Base-by-base conservation (phyloP, 2,888 invertebrate species). In the Drosophila ochracea region DNA sequence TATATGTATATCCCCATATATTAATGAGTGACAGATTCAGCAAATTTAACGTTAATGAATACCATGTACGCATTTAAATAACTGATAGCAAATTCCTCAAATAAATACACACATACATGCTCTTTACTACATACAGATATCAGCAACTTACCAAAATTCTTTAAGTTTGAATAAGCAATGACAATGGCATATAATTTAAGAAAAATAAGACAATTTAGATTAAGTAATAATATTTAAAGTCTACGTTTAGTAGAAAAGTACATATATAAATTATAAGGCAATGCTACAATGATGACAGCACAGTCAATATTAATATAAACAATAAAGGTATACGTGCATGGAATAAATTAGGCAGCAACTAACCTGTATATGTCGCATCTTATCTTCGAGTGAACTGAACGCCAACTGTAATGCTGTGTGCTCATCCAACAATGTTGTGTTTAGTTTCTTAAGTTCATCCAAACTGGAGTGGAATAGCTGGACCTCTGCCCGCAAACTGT, bases 331-430 rank as follows among this genome's bases (percentile, higher is more conserved):
- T 3, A 55, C 50, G 41, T 52, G 28, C n/a, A 52, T 49, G 21
- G 31, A 39, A 55, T 39, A 33, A 43, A 9, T 11, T 10, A 16
- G 19, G 28, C 6, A n/a, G 31, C 49, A 39, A 65, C 75, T 89
- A 93, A 97, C 97, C 95, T 97, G 97, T 54, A 95, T 95, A 94
- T 96, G 97, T 79, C 97, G 95, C 84, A 98, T 94, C 94, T 98
- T 98, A 28, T 97, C 97, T 94, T 99, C 99, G 54, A 99, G 94
- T 11, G 97, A 95, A 67, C 96, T 96, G 94, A 97, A 98, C 3
- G 98, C 97, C 80, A 99, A 94, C 92, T 99, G 98, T 73, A 99
- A 93, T 0, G 99, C 98, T 93, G 98, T 97, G 92, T 99, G 97
- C 94, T 99, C 99, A 94, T 99, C 99, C 90, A 97, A 95, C 67